Percentiles rank a stretch among this genome's conserved stretches.
These are phyloP conservation scores for Drosophila ironensis DNA, from an alignment of 1,140 invertebrate species.

Conservation along the genomic window DNA sequence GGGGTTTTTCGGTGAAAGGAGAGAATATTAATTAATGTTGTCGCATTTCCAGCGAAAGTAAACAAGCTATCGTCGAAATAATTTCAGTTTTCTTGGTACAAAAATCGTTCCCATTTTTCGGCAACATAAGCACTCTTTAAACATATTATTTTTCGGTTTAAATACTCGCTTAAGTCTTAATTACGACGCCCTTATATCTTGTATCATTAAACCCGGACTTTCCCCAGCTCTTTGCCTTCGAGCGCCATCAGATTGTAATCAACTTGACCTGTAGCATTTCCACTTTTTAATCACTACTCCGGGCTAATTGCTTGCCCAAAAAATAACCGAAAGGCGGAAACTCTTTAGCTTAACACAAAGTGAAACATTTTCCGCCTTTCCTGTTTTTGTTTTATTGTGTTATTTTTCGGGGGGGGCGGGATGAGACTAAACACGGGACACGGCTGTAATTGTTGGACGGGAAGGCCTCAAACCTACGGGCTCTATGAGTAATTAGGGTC, in stretches of 20 bases:
- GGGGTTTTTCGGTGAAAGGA: background rate
- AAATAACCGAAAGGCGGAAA: conserved; percentile 50
- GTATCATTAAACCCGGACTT: too few relatives aligned
- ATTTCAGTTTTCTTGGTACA: too few relatives aligned
- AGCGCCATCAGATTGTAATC: conserved; percentile 33
- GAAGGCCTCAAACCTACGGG: conserved; percentile 22
- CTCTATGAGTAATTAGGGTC: conserved; percentile 76
- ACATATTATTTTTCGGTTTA: too few relatives aligned
- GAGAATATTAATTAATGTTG: background rate
- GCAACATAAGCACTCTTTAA: too few relatives aligned
- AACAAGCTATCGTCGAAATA: background rate
- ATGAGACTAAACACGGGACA: conserved; percentile 41
- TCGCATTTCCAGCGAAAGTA: background rate
- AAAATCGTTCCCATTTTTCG: too few relatives aligned
- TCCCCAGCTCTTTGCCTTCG: too few relatives aligned
- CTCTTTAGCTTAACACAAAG: conserved; percentile 48
- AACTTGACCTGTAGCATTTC: conserved; percentile 35
- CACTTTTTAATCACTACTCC: conserved; percentile 31
- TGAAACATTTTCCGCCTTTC: conserved; percentile 64
- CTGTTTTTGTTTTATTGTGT: conserved; percentile 2
- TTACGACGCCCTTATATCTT: too few relatives aligned
- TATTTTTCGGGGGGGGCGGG: conserved; percentile 18
- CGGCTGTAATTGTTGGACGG: conserved; percentile 64
- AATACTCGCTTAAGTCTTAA: too few relatives aligned
- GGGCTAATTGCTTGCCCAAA: conserved; percentile 52